Conservation (phyloP, 2,113 vertebrate species). For the Mesitornis unicolor region DNA sequence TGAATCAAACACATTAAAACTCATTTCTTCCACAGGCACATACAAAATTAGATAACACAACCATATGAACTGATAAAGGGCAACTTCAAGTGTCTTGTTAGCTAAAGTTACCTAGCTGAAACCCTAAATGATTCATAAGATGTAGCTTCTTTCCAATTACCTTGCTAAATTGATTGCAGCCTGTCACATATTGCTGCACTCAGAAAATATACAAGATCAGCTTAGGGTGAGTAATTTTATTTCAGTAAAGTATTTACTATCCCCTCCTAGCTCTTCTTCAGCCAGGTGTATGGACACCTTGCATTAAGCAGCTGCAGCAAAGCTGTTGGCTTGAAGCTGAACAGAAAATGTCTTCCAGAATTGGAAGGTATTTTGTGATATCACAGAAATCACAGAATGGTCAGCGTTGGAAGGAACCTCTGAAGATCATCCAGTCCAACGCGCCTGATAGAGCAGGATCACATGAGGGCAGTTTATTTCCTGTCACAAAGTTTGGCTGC, state of each 20-base stretch:
- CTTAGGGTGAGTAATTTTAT: not conserved
- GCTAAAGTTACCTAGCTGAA: not conserved
- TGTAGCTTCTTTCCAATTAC: not conserved
- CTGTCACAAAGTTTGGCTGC: not conserved
- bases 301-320: not conserved
- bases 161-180: not conserved
- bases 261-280: not conserved
- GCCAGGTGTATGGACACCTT: not conserved
- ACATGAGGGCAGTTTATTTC: not conserved
- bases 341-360: not conserved
- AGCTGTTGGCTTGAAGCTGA: not conserved
- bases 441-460: too few species aligned
- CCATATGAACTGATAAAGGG: not conserved
- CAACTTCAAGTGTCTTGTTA: not conserved
- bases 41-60: not conserved
- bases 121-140: not conserved
- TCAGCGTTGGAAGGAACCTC: too few species aligned
- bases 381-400: too few species aligned
- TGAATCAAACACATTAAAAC: not conserved
- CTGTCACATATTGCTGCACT: not conserved
- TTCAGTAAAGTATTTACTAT: not conserved
- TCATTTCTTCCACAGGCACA: not conserved
- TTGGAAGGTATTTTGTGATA: not conserved
- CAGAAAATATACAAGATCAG: not conserved
- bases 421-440: too few species aligned